A percentile compares a stretch with the other conserved stretches of the same genome.
phyloP scores from a whole-genome alignment of 2,113 vertebrate genomes.

The Oncorhynchus gorbuscha region DNA sequence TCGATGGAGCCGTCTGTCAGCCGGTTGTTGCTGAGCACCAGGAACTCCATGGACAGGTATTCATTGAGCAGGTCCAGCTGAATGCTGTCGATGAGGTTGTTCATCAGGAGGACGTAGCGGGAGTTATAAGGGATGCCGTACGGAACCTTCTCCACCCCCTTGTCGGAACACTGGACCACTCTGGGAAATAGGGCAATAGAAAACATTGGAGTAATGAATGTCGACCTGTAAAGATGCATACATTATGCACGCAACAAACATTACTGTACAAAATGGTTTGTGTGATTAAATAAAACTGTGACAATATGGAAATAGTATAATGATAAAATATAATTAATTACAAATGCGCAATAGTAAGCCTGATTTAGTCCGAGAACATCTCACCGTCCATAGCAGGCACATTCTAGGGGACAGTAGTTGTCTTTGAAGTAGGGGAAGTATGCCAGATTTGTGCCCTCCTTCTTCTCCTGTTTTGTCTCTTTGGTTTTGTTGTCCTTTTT shows the following conservation, averaged over 20 bases:
- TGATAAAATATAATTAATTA: not conserved
- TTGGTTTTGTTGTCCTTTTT: constrained; percentile 43
- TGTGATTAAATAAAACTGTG: not conserved
- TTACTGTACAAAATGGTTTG: no score
- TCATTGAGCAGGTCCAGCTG: constrained; percentile 62
- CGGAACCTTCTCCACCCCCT: constrained; percentile 59
- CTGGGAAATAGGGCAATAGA: constrained; percentile 47
- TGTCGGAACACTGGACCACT: constrained; percentile 73
- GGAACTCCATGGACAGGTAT: constrained; percentile 65
- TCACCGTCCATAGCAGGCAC: constrained; percentile 67
- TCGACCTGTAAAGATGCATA: no score
- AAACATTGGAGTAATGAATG: not conserved
- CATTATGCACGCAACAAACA: no score
- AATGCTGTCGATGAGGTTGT: constrained; percentile 64
- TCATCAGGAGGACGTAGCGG: constrained; percentile 70
- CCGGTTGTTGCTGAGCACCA: constrained; percentile 66
- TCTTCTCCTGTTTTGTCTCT: constrained; percentile 14
- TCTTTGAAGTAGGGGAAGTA: constrained; percentile 65
- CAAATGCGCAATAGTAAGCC: not conserved
- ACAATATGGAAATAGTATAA: not conserved
- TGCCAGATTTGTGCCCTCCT: not conserved
- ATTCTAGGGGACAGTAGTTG: constrained; percentile 63
- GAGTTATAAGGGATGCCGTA: constrained; percentile 67
- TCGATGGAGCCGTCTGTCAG: constrained; percentile 58
- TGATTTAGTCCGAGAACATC: not conserved